Conservation (phyloP, 2,113 vertebrate species). For the Thomomys bottae region DNA sequence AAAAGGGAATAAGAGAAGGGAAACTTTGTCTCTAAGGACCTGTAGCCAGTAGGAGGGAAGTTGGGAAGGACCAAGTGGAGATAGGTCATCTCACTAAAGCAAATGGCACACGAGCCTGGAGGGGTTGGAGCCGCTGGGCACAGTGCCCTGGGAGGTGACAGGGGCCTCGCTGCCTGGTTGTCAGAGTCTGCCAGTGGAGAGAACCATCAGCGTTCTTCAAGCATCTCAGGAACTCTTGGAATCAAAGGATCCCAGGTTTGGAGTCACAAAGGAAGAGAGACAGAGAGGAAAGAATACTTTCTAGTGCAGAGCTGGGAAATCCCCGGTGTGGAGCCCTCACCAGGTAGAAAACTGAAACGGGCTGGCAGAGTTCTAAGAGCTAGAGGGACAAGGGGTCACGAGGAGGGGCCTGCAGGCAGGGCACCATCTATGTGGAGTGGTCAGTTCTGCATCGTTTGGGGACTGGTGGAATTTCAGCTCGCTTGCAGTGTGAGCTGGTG, state of each 20-base stretch:
- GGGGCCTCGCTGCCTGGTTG: rapidly evolving
- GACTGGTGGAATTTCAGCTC: background rate
- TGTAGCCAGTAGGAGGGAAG: background rate
- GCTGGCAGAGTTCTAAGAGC: background rate
- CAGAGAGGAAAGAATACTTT: background rate
- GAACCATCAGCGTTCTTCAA: background rate
- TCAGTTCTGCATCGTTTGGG: rapidly evolving
- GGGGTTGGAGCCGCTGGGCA: too few relatives aligned
- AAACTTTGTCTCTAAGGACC: background rate
- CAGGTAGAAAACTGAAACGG: too few relatives aligned
- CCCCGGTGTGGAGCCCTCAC: background rate
- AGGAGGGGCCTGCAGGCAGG: background rate
- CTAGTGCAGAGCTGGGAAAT: background rate
- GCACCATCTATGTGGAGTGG: too few relatives aligned
- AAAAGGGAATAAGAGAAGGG: too few relatives aligned
- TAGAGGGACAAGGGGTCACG: background rate
- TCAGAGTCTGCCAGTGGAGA: background rate
- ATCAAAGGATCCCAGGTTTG: background rate
- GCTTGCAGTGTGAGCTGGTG: background rate
- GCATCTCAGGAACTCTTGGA: background rate
- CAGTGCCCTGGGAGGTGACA: rapidly evolving
- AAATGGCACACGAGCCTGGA: too few relatives aligned
- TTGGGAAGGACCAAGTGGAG: background rate
- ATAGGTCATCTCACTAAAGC: background rate
- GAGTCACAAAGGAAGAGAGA: background rate